phyloP scores from a whole-genome alignment of 2,113 vertebrate genomes.

The Nothocercus julius region DNA sequence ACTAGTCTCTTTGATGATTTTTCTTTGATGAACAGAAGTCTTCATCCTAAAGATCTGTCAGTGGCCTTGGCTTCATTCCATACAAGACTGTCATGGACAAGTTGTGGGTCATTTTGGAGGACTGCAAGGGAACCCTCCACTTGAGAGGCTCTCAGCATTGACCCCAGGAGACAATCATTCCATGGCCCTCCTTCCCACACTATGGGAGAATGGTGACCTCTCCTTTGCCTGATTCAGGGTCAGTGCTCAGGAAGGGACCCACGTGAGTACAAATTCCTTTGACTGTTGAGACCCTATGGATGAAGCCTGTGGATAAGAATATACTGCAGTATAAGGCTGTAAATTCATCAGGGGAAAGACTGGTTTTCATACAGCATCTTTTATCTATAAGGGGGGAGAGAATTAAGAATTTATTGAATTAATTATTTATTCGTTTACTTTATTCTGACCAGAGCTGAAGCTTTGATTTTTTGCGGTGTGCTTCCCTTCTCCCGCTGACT shows the following conservation, averaged over 20 bases:
- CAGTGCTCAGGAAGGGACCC: slow-evolving; percentile 34
- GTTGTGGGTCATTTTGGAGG: not conserved
- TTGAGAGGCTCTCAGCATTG: not conserved
- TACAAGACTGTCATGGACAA: not conserved
- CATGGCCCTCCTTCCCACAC: not conserved
- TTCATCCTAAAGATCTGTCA: not conserved
- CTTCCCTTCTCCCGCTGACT: not conserved
- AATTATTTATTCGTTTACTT: slow-evolving; percentile 8
- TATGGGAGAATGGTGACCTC: not conserved
- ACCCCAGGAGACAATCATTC: not conserved
- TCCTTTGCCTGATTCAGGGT: slow-evolving; percentile 10
- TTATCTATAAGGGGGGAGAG: not conserved
- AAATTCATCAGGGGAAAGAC: not conserved
- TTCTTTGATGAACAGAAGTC: not conserved
- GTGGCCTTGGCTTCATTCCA: accelerated
- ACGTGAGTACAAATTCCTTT: slow-evolving; percentile 56
- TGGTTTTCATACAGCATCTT: not conserved
- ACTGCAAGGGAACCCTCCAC: not conserved
- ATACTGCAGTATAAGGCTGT: not conserved
- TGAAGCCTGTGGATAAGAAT: not conserved
- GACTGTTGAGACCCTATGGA: not conserved
- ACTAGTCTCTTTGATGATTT: not conserved
- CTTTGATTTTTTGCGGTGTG: not conserved
- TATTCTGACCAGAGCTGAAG: slow-evolving; percentile 30
- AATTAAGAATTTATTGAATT: slow-evolving; percentile 29